Percentiles rank a stretch among this genome's conserved stretches.
These are phyloP conservation scores for Dissostichus mawsoni DNA, from an alignment of 2,113 vertebrate species.

Conservation along the genomic window DNA sequence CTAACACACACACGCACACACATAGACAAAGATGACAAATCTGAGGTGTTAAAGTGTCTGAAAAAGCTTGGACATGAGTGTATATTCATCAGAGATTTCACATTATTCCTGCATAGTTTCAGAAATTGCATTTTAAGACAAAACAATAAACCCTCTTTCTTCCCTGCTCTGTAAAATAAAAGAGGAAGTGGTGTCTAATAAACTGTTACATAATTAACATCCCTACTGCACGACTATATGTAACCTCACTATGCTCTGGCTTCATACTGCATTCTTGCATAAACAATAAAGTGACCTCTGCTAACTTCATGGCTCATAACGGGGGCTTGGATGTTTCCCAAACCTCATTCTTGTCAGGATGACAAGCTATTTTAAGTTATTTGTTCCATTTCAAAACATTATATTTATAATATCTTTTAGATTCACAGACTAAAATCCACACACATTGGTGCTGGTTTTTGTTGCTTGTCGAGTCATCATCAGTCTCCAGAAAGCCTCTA, in stretches of 20 bases:
- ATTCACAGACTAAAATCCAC: constrained; percentile 20
- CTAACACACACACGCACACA: constrained; percentile 12
- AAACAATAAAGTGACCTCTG: constrained; percentile 9
- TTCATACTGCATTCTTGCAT: constrained; percentile 30
- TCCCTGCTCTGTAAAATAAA: constrained; percentile 33
- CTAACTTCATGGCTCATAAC: constrained; percentile 33
- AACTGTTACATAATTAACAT: constrained; percentile 49
- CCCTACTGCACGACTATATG: constrained; percentile 25
- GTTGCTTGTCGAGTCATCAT: constrained; percentile 50
- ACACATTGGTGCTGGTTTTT: constrained; percentile 41
- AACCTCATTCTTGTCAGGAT: constrained; percentile 15
- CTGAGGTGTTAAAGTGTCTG: constrained; percentile 44
- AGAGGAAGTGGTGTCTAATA: constrained; percentile 52
- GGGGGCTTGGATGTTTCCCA: constrained; percentile 8
- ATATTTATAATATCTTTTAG: constrained; percentile 16
- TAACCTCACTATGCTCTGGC: constrained; percentile 23
- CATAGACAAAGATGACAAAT: constrained; percentile 46
- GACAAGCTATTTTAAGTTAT: constrained; percentile 25
- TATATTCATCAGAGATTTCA: constrained; percentile 53
- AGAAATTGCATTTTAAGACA: constrained; percentile 66
- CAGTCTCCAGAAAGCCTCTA: constrained; percentile 61
- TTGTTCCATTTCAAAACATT: constrained; percentile 18
- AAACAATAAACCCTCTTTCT: not conserved
- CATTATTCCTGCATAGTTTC: constrained; percentile 79
- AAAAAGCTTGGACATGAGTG: constrained; percentile 29